phyloP scores from a whole-genome alignment of 2,797 vertebrate species.

The Gallinago nigripennis region DNA sequence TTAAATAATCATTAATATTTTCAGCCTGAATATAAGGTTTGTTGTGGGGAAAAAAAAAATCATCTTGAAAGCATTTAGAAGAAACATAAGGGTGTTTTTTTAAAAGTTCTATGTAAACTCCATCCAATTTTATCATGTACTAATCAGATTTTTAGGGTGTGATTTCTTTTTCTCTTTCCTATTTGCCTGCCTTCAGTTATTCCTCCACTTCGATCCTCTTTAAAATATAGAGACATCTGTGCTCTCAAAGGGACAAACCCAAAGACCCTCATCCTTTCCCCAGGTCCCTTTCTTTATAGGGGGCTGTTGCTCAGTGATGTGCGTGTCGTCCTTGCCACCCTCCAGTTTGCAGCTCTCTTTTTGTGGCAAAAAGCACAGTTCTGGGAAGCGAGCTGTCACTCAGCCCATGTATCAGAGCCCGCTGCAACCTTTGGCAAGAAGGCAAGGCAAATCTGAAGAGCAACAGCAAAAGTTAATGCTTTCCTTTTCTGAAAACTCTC shows the following conservation, averaged over 20 bases:
- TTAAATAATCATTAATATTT: not conserved
- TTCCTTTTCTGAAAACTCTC: not conserved
- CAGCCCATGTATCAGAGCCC: not conserved
- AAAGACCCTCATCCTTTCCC: not conserved
- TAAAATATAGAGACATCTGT: not conserved
- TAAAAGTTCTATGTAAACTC: not conserved
- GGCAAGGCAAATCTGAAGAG: not conserved
- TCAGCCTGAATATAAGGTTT: not conserved
- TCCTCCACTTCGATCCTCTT: not conserved
- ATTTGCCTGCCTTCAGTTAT: not conserved
- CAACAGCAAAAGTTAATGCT: not conserved
- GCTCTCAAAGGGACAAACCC: not conserved
- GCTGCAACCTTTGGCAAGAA: not conserved
- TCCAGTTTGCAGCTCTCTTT: not conserved
- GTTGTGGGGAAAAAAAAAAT: not conserved
- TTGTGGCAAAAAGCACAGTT: not conserved
- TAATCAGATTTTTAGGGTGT: not conserved
- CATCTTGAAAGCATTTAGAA: not conserved
- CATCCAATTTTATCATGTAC: not conserved
- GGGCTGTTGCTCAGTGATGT: not conserved
- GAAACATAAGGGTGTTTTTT: not conserved
- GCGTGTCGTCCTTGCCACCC: not conserved
- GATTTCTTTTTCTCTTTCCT: not conserved
- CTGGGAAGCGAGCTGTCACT: not conserved
- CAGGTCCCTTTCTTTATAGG: not conserved